phyloP scores from a whole-genome alignment of 2,797 vertebrate species.

The Ctenosaura bakeri region DNA sequence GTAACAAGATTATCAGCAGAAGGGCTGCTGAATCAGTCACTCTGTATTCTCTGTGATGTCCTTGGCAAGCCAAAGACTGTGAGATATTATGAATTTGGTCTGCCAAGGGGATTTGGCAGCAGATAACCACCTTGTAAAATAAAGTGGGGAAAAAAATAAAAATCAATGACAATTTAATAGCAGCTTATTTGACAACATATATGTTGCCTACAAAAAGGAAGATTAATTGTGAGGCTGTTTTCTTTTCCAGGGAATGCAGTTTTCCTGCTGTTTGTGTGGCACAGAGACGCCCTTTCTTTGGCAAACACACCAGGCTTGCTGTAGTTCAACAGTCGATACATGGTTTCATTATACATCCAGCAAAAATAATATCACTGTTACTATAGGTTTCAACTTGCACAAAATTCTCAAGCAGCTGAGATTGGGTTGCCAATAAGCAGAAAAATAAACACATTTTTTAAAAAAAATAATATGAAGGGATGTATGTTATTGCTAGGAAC shows the following conservation, averaged over 20 bases:
- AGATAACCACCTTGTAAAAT: constrained; percentile 1
- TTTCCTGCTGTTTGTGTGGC: constrained; percentile 50
- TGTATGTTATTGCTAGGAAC: background rate
- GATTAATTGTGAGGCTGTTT: constrained; percentile 2
- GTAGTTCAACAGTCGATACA: constrained; percentile 12
- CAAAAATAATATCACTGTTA: constrained; percentile 47
- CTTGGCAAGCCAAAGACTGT: constrained; percentile 19
- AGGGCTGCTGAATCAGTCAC: background rate
- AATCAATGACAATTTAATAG: constrained; percentile 37
- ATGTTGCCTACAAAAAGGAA: background rate
- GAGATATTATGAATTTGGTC: constrained; percentile 17
- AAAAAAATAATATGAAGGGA: background rate
- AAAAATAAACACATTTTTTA: constrained; percentile 22
- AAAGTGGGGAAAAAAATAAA: background rate
- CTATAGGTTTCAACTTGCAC: constrained; percentile 44
- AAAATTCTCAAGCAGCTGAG: constrained; percentile 24
- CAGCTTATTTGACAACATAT: constrained; percentile 36
- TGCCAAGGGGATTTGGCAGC: constrained; percentile 30
- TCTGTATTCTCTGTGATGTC: background rate
- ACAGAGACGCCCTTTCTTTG: constrained; percentile 19
- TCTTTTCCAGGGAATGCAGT: constrained; percentile 3
- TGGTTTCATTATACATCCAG: constrained; percentile 33
- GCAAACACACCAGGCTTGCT: constrained; percentile 17
- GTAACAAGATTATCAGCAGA: background rate
- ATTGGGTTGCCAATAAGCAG: constrained; percentile 18